Evolutionary conservation across 2,113 vertebrate genomes (phyloP), one percentile per base, ranked within the genome.

Genomic region (Motacilla tschutschensis): DNA sequence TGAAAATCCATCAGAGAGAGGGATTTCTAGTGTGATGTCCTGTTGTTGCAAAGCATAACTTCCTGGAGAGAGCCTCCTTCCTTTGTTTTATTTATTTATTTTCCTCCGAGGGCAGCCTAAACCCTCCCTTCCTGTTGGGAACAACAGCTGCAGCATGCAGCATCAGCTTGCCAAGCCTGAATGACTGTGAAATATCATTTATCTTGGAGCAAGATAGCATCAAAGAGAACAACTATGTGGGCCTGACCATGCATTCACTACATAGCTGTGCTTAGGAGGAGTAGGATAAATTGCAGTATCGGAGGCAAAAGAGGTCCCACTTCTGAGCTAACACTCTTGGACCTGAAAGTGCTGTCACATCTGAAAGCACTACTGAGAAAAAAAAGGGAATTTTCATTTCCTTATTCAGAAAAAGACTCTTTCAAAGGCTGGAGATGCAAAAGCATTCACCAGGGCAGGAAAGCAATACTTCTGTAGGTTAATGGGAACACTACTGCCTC

Each of bases 121-220:
- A 75, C 59, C 55, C 64, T 90, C 62, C 76, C 87, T 95, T 94
- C 85, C 91, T 93, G 72, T 93, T 87, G 31, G 47, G 43, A 95
- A 28, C 55, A 93, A 76, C 91, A 93, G 82, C 82, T 79, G 85
- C 60, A 47, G 67, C 64, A 43, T 0, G 0, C 4, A 0, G 33
- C 48, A 79, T 63, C 8, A 4, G 31, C 48, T 89, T 93, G 76
- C 87, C 89, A 85, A 88, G 82, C 17, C 67, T 74, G 59, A 77
- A 54, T 1, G 46, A 76, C 66, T 89, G 79, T 85, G 69, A 93
- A 90, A 88, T 79, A 89, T 55, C 82, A 85, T 89, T 90, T 93
- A 66, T 73, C 89, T 74, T 85, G 72, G 53, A 87, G 85, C 15
- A 82, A 85, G 87, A 77, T 53, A 73, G 16, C 60, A 94, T 90